Base-by-base conservation (phyloP, 2,888 invertebrate genomes). In the Drosophila barbarae region DNA sequence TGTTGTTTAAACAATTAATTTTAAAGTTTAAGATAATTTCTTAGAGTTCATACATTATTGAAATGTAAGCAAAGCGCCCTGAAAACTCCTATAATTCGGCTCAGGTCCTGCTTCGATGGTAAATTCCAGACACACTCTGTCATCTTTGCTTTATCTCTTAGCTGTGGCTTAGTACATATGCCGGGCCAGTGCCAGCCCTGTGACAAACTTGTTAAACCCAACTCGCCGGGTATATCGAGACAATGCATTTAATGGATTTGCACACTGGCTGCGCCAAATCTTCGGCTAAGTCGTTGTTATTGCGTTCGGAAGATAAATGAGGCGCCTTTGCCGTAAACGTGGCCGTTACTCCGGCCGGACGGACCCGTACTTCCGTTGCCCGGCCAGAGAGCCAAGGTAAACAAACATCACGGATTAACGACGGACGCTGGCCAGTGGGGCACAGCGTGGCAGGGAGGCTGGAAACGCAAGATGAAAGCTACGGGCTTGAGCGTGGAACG, bases 401-500 rank as follows among this genome's bases (percentile, higher is more conserved):
- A 85, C 82, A 76, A 84, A 86, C 84, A 82, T 85, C 86, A 82
- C 77, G 84, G 86, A 87, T 86, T 86, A 86, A 83, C 84, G 77
- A 71, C 63, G 71, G 68, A 74, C 79, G 74, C 64, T 82, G 79
- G 84, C 76, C 76, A 79, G 76, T 76, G 60, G 72, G 67, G 53
- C 74, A 70, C 52, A 44, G 13, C 13, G 39, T 50, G 63, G 42
- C 66, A 38, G 34, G 55, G 38, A 34, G 51, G 51, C n/a, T 51
- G 41, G 13, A 61, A 54, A 36, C 23, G 36, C 30, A 42, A 47
- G 60, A 36, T 35, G 44, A 21, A 57, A 32, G 30, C 52, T 23
- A 32, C 46, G 36, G 30, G 35, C 58, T 42, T 38, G 72, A 42
- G 36, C 60, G 34, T 60, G 63, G 38, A 35, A 70, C 73, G 56